Percentiles rank a stretch among this genome's conserved stretches.
Evolutionary conservation across 1,140 invertebrate species (phyloP).

Genomic region (Ips nitidus): DNA sequence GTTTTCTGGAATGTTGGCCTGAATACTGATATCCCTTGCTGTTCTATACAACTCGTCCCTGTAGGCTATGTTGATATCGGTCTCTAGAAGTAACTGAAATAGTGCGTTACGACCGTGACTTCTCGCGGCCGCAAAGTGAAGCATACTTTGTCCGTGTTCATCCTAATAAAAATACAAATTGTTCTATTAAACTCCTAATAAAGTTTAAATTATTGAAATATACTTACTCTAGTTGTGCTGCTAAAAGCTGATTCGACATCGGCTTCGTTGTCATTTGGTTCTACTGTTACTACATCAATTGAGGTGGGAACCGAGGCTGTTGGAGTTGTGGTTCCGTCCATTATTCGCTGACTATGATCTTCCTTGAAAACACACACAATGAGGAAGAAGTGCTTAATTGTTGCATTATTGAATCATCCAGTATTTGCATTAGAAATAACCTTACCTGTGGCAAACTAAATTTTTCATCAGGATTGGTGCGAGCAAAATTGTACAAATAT

Average conservation of each 20-base stretch:
- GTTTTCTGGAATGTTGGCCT: constrained; percentile 76
- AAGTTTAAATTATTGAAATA: not conserved
- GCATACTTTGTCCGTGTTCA: constrained; percentile 82
- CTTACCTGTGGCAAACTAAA: not conserved
- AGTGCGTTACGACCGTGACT: constrained; percentile 74
- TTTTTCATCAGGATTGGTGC: constrained; percentile 48
- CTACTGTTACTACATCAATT: constrained; percentile 50
- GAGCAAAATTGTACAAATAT: constrained; percentile 75
- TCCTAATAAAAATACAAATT: constrained; percentile 55
- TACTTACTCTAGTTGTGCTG: constrained; percentile 61
- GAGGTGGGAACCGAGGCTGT: constrained; percentile 51
- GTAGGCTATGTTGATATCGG: constrained; percentile 73
- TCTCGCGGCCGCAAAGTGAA: constrained; percentile 83
- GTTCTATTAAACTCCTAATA: not conserved
- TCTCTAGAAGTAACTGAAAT: constrained; percentile 74
- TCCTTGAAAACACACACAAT: constrained; percentile 22
- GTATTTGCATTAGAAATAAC: not conserved
- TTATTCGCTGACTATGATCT: constrained; percentile 19
- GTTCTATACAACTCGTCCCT: constrained; percentile 83
- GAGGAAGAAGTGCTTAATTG: not conserved
- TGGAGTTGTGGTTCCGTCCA: constrained; percentile 43
- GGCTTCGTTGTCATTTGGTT: constrained; percentile 44
- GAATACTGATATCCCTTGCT: constrained; percentile 80
- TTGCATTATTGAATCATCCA: not conserved
- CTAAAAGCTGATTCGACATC: constrained; percentile 57